Evolutionary conservation across 2,888 invertebrate species (phyloP).

Genomic region (Troides aeacus): DNA sequence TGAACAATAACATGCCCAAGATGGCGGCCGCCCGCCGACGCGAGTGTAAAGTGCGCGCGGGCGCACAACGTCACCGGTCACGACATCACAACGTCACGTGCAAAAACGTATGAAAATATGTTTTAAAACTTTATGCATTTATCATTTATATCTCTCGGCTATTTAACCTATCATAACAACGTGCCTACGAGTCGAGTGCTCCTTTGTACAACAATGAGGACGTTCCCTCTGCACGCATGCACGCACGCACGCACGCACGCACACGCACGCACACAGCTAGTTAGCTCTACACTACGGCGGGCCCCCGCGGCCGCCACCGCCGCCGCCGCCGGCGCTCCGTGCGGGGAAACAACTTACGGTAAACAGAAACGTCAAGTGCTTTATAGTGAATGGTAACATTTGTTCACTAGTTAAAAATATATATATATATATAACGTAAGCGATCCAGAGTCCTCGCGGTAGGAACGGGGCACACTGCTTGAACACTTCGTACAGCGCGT

Average conservation of each 20-base stretch:
- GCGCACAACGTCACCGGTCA: conserved; percentile 42
- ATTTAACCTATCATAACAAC: conserved; percentile 72
- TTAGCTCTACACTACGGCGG: conserved; percentile 52
- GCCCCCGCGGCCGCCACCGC: conserved; percentile 34
- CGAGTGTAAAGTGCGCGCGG: conserved; percentile 56
- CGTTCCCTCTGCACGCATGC: conserved; percentile 46
- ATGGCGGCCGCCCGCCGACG: conserved; percentile 53
- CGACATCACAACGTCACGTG: conserved; percentile 66
- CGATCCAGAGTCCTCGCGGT: conserved; percentile 23
- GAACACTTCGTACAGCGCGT: conserved; percentile 32
- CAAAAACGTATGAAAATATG: conserved; percentile 80
- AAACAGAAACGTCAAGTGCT: conserved; percentile 64
- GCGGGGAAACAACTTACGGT: conserved; percentile 61
- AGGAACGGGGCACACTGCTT: conserved; percentile 29
- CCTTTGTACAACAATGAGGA: conserved; percentile 73
- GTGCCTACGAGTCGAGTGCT: conserved; percentile 73
- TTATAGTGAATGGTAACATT: conserved; percentile 78
- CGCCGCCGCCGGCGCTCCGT: background rate
- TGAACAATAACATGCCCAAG: conserved; percentile 37
- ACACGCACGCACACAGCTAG: conserved; percentile 39
- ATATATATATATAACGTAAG: conserved; percentile 33
- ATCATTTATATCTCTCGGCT: conserved; percentile 70
- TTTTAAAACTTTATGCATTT: conserved; percentile 72
- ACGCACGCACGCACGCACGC: too few relatives aligned
- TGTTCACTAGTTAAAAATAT: conserved; percentile 69